Evolutionary conservation across 2,113 vertebrate species (phyloP).

Genomic region (Thryonomys swinderianus): DNA sequence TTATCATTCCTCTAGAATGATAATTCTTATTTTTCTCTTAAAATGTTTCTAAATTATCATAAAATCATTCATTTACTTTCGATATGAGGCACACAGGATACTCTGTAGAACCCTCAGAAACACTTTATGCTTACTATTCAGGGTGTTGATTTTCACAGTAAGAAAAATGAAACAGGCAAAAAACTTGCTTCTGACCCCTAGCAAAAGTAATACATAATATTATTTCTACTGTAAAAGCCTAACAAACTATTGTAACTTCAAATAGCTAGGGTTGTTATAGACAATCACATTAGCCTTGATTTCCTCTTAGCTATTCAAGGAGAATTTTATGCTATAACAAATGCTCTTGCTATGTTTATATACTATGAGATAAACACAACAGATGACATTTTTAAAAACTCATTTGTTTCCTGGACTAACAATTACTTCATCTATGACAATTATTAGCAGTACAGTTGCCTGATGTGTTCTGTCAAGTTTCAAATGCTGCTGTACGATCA

Average conservation of each 20-base stretch:
- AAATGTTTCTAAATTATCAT: conserved; percentile 15
- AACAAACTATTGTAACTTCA: conserved; percentile 38
- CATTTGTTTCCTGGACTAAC: background rate
- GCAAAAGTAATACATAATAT: conserved; percentile 27
- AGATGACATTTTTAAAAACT: background rate
- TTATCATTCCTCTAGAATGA: background rate
- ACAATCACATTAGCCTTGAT: background rate
- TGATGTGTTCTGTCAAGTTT: conserved; percentile 3
- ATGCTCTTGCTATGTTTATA: background rate
- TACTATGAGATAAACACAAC: background rate
- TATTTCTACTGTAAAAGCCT: background rate
- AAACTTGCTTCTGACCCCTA: conserved; percentile 24
- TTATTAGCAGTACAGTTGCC: background rate
- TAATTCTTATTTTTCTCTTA: conserved; percentile 29
- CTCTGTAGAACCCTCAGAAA: conserved; percentile 11
- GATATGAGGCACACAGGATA: conserved; percentile 13
- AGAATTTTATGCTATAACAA: background rate
- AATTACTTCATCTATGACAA: conserved; percentile 47
- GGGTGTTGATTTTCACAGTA: background rate
- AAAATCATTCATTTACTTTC: background rate
- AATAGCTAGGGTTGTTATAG: background rate
- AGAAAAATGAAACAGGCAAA: conserved; percentile 22
- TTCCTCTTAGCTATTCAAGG: conserved; percentile 43
- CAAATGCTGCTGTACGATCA: background rate
- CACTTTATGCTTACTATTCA: background rate